Base-by-base conservation (phyloP, 1,140 invertebrate species). In the Drosophila funebris region DNA sequence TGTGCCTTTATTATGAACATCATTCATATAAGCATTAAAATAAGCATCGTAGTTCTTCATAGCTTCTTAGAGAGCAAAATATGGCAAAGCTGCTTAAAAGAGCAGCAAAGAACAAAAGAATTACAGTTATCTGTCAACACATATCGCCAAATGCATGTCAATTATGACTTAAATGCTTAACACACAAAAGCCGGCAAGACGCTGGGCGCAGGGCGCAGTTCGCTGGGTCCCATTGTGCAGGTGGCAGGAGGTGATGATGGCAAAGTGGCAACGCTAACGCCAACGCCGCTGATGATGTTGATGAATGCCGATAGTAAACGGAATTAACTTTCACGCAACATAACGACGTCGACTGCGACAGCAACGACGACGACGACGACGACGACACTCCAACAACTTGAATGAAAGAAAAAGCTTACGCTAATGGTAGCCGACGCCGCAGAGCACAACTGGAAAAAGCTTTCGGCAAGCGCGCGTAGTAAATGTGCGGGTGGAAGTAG, bases 371-470 rank as follows among this genome's bases (percentile, higher is more conserved):
- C 61, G 0, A 22, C 61, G 37, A 29, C 53, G 4, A 6, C 57
- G 58, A 44, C 70, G 48, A 58, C 41, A 56, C 71, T 61, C 33
- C 46, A 64, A 56, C 77, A 73, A 87, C 82, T 87, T 87, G 82
- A 87, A 87, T 87, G 82, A 87, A 87, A 88, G 82, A 88, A 87
- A 87, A 87, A 87, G 82, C 82, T 87, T 87, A 88, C 76, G 76
- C 73, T 76, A 78, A 77, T 74, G 60, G 66, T 67, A 62, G 67
- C 60, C 72, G 33, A 53, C 72, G 79, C 73, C 70, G 74, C 62
- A 77, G 68, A 73, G 52, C 52, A 64, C 69, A 73, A 76, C 56
- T 73, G 69, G 29, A 66, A 74, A 48, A 63, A 78, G 83, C 84
- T 85, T 87, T 73, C 78, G 82, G 60, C 64, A 78, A 85, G 82